Evolutionary conservation across 2,113 vertebrate species (phyloP), one percentile per base, ranked within the genome.

Genomic region (Larimichthys polyactis): DNA sequence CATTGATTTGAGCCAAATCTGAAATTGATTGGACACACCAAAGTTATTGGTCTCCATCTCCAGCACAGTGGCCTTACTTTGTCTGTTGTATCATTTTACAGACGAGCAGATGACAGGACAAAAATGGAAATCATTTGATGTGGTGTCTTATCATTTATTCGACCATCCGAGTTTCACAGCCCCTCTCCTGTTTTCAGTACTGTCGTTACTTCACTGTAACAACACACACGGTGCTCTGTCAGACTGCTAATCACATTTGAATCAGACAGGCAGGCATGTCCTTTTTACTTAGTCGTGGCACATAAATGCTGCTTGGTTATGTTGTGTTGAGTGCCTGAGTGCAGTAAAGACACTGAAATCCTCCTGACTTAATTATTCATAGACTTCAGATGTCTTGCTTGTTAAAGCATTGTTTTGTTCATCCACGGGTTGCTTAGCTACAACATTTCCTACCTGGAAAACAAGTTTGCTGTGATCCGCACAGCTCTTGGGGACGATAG

Each of bases 341-440:
- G 43, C 29, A 51, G 11, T 76, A 69, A 78, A 40, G 60, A 62
- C 58, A 19, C 29, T 48, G 70, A 70, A 78, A 73, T 60, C 36
- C 19, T 11, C 44, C 69, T 64, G 67, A 14, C 64, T 73, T 83
- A 44, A 86, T 83, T 60, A 57, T 63, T 80, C 7, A 49, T 62
- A 51, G 84, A 87, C 66, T 71, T 58, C 11, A 55, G 24, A 83
- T 59, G 59, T 83, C 72, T 71, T 67, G 32, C 79, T 51, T 22
- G 20, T 75, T 71, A 75, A 11, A 16, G 17, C 29, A 7, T 68
- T 72, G 63, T 71, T 79, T 66, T 85, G 86, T 65, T 64, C 40
- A 44, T 69, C 52, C 57, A 55, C 66, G 57, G 20, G 87, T 91
- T 87, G 87, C 87, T 74, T 58, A 79, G 86, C 40, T 76, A 82